A percentile compares a stretch with the other conserved stretches of the same genome.
Evolutionary conservation across 2,113 vertebrate genomes (phyloP).

Genomic region (Halcyon malimbica): DNA sequence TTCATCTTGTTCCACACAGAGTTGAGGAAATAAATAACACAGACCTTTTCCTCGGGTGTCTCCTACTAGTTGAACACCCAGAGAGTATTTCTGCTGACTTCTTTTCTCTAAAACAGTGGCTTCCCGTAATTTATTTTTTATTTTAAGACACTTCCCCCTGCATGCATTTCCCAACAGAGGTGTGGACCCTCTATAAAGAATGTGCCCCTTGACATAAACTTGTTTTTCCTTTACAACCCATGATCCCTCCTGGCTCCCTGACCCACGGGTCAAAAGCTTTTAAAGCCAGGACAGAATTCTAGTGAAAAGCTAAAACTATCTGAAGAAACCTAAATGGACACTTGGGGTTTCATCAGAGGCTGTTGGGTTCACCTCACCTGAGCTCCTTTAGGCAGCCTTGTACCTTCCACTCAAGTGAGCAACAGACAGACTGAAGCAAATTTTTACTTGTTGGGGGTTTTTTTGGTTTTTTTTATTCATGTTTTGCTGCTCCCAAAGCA

Average conservation of each 20-base stretch:
- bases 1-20: neutral
- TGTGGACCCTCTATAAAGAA: neutral
- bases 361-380: neutral
- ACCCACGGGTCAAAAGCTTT: neutral
- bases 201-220: neutral
- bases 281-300: neutral
- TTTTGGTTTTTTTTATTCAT: neutral
- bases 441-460: neutral
- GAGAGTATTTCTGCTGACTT: neutral
- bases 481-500: neutral
- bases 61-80: neutral
- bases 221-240: neutral
- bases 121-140: neutral
- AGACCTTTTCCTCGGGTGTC: neutral
- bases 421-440: neutral
- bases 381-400: rapidly evolving
- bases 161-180: neutral
- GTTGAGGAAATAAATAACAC: neutral
- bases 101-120: neutral
- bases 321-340: neutral
- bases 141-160: neutral
- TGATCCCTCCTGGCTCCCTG: neutral
- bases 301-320: neutral
- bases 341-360: neutral
- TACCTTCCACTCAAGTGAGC: neutral